A percentile compares a stretch with the other conserved stretches of the same genome.
phyloP scores from a whole-genome alignment of 2,113 vertebrate genomes.

The Syngnathoides biaculeatus region DNA sequence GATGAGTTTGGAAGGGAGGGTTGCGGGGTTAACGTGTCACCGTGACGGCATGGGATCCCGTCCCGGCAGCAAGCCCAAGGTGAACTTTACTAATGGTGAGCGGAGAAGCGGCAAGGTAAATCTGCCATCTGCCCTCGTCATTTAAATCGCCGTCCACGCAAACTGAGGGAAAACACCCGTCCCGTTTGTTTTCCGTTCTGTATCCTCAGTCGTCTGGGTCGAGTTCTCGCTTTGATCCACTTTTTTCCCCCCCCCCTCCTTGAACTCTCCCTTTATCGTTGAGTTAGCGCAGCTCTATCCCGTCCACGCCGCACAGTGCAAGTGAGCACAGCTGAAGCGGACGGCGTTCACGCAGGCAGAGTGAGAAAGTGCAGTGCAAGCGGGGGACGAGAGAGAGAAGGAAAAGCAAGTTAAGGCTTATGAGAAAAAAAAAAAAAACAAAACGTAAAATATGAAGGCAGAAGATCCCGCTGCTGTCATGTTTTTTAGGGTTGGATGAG shows the following conservation, averaged over 20 bases:
- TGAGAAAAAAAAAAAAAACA: slow-evolving; percentile 18
- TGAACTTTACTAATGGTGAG: slow-evolving; percentile 24
- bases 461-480: not conserved
- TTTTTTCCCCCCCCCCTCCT: slow-evolving; percentile 30
- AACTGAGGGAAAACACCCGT: slow-evolving; percentile 46
- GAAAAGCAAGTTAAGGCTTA: slow-evolving; percentile 17
- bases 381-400: slow-evolving; percentile 20
- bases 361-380: slow-evolving; percentile 21
- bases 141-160: slow-evolving; percentile 32
- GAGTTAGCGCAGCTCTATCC: slow-evolving; percentile 54
- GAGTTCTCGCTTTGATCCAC: slow-evolving; percentile 7
- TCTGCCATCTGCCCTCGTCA: slow-evolving; percentile 19
- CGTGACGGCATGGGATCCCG: slow-evolving; percentile 65
- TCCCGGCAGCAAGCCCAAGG: slow-evolving; percentile 11
- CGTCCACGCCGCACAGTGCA: slow-evolving; percentile 61
- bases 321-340: slow-evolving; percentile 70
- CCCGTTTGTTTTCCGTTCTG: slow-evolving; percentile 57
- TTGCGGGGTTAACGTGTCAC: slow-evolving; percentile 72
- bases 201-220: slow-evolving; percentile 39
- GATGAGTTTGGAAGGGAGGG: slow-evolving; percentile 60
- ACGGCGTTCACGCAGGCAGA: slow-evolving; percentile 50
- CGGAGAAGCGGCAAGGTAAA: slow-evolving; percentile 17
- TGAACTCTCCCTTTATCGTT: slow-evolving; percentile 41
- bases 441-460: slow-evolving; percentile 8
- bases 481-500: not conserved